Evolutionary conservation across 2,797 vertebrate species (phyloP).

Genomic region (Taenioides sp.): DNA sequence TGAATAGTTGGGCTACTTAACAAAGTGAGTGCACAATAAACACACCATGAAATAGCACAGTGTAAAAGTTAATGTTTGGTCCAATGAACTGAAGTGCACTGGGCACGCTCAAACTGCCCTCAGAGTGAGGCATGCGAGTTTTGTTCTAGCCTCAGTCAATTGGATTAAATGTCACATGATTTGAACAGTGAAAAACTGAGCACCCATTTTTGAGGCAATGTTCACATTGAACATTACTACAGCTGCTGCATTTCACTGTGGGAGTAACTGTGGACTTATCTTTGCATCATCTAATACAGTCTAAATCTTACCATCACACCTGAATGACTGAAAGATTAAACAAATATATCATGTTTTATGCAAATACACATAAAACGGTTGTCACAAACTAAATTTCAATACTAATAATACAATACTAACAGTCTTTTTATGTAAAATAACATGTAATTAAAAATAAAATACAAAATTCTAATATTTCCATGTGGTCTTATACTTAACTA

Average conservation of each 20-base stretch:
- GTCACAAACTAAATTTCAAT: no score
- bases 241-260: background rate
- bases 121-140: conserved; percentile 43
- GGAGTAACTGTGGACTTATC: background rate
- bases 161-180: conserved; percentile 64
- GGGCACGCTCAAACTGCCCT: conserved; percentile 36
- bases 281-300: background rate
- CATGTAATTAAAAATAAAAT: no score
- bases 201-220: background rate
- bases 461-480: no score
- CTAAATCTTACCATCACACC: background rate
- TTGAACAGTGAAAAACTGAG: conserved; percentile 25
- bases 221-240: conserved; percentile 13
- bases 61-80: conserved; percentile 17
- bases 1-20: background rate
- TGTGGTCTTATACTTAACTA: no score
- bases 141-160: conserved; percentile 42
- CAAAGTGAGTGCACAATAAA: background rate
- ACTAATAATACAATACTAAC: no score
- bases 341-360: no score
- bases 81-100: conserved; percentile 27
- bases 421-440: no score
- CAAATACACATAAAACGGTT: no score
- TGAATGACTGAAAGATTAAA: no score
- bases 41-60: conserved; percentile 19